phyloP scores from a whole-genome alignment of 2,888 invertebrate genomes.

The Beris chalybata region DNA sequence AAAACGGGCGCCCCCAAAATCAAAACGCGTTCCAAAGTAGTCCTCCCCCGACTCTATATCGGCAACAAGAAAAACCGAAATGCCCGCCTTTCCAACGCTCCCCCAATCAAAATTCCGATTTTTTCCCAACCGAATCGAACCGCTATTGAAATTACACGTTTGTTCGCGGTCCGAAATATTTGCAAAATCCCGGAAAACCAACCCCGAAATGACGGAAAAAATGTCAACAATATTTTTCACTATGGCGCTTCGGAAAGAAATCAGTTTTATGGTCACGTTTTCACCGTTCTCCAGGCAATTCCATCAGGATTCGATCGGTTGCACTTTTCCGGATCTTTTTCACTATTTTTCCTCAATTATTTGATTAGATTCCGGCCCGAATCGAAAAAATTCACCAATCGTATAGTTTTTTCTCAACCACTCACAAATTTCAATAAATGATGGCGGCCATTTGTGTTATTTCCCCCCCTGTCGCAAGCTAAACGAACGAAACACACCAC shows the following conservation, averaged over 20 bases:
- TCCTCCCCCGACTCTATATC: too few species aligned
- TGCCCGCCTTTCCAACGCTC: too few species aligned
- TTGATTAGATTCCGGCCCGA: not conserved
- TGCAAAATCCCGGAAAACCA: too few species aligned
- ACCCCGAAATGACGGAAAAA: constrained; percentile 32
- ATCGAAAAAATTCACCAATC: constrained; percentile 18
- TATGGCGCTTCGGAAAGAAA: constrained; percentile 36
- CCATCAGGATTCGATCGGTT: constrained; percentile 39
- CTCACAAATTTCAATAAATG: constrained; percentile 43
- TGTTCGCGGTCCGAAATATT: too few species aligned
- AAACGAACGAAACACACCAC: constrained; percentile 4
- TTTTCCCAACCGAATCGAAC: too few species aligned
- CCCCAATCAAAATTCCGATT: too few species aligned
- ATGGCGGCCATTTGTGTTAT: constrained; percentile 44
- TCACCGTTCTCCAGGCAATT: constrained; percentile 36
- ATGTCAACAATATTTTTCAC: constrained; percentile 42
- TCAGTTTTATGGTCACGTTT: constrained; percentile 33
- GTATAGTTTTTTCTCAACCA: constrained; percentile 35
- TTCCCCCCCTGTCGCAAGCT: constrained; percentile 9
- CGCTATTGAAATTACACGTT: too few species aligned
- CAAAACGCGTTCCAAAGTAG: too few species aligned
- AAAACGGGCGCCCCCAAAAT: too few species aligned
- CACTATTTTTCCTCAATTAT: constrained; percentile 29
- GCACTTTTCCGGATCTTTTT: constrained; percentile 36
- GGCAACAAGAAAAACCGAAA: too few species aligned